Base-by-base conservation (phyloP, 1,140 invertebrate genomes). In the Dufourea novaeangliae region DNA sequence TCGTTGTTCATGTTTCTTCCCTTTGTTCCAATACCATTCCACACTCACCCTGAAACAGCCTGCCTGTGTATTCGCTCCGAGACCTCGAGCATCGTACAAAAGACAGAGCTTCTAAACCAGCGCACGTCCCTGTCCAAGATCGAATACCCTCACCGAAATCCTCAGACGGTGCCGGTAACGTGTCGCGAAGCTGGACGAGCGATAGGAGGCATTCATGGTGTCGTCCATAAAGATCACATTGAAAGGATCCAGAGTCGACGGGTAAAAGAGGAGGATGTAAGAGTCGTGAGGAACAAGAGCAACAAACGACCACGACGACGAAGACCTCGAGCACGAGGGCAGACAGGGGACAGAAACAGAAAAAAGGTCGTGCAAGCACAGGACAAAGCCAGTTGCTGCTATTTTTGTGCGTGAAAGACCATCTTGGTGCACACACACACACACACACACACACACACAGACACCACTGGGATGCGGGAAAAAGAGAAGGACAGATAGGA, bases 341-440 rank as follows among this genome's bases (percentile, higher is more conserved):
- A 11, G 17, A 44, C 37, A 14, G 39, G n/a, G n/a, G n/a, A 39
- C 25, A 63, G 59, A 32, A 57, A 59, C 63, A 63, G 69, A 52
- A 83, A 80, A n/a, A 74, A 72, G 67, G 67, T 80, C 71, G 71
- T 50, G 52, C 80, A 69, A 73, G 44, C 80, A 44, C 25, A 75
- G 70, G 54, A 84, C 83, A 83, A 84, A 84, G 81, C 61, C 59
- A 74, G 0, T 34, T 77, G 81, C 52, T 77, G 81, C 83, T 85
- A 84, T 85, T 85, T 84, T 84, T 79, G 78, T 79, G 68, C 73
- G 80, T 79, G 75, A 81, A 84, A 84, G 82, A 70, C 56, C 66
- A 61, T 37, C 76, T 70, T 62, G 70, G 67, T 62, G 52, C 11
- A 12, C 41, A 25, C 27, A 17, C 44, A 12, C 12, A 1, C 56